phyloP scores from a whole-genome alignment of 2,113 vertebrate species.

The Phrynosoma blainvillii region DNA sequence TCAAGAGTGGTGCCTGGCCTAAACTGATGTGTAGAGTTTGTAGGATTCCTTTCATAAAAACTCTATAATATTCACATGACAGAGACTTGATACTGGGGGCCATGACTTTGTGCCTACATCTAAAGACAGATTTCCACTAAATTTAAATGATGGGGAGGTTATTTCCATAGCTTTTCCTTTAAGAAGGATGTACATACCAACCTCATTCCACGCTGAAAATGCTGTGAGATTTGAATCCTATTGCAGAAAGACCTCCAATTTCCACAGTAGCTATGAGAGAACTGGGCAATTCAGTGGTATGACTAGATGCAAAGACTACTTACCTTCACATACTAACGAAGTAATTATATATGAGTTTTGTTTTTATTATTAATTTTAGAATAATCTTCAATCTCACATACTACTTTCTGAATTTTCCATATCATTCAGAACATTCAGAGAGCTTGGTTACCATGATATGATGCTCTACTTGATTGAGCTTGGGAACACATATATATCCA shows the following conservation, averaged over 20 bases:
- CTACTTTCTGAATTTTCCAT: background rate
- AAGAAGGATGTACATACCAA: background rate
- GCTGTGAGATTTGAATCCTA: background rate
- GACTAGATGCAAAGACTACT: background rate
- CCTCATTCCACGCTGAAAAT: background rate
- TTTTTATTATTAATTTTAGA: background rate
- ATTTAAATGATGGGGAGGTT: background rate
- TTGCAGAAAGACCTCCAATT: background rate
- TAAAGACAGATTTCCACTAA: background rate
- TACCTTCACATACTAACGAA: background rate
- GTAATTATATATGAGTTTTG: background rate
- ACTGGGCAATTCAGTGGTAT: background rate
- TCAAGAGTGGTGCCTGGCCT: background rate
- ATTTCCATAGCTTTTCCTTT: background rate
- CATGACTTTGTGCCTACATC: background rate
- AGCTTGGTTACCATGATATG: background rate
- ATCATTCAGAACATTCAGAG: background rate
- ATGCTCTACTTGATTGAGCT: background rate
- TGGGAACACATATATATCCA: background rate
- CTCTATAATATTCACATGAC: background rate
- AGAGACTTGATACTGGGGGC: background rate
- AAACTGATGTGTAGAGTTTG: too few species aligned
- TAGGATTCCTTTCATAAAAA: background rate
- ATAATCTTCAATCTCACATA: too few species aligned
- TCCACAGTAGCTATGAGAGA: background rate